Percentiles rank a stretch among this genome's conserved stretches.
Evolutionary conservation across 2,888 invertebrate species (phyloP).

Genomic region (Pediacus dermestoides): DNA sequence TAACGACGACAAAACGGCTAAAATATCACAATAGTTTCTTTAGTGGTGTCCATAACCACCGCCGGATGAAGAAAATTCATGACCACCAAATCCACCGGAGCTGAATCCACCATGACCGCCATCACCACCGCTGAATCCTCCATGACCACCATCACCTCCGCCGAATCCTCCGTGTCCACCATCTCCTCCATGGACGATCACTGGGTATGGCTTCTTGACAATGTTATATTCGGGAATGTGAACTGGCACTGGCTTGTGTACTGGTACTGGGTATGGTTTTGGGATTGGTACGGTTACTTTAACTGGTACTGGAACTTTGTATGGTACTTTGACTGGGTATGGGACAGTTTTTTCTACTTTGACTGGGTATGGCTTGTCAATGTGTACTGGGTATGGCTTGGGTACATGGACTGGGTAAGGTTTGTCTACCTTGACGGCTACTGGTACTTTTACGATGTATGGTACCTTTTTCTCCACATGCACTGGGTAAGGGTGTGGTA

Average conservation of each 20-base stretch:
- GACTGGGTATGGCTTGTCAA: constrained; percentile 53
- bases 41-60: constrained; percentile 30
- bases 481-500: constrained; percentile 58
- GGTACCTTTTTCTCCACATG: constrained; percentile 65
- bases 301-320: constrained; percentile 36
- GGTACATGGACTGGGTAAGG: constrained; percentile 63
- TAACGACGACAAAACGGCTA: too few species aligned
- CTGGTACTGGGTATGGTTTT: constrained; percentile 44
- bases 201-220: constrained; percentile 54
- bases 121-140: constrained; percentile 18
- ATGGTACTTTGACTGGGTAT: constrained; percentile 46
- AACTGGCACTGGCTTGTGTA: constrained; percentile 48
- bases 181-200: constrained; percentile 38
- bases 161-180: constrained; percentile 17
- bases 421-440: constrained; percentile 55
- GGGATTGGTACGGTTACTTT: constrained; percentile 39
- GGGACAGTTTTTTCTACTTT: constrained; percentile 49
- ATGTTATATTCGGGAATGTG: constrained; percentile 53
- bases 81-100: constrained; percentile 22
- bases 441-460: constrained; percentile 53
- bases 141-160: constrained; percentile 15
- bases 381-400: constrained; percentile 59
- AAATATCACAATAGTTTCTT: constrained; percentile 6
- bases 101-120: constrained; percentile 27
- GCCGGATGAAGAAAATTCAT: constrained; percentile 17